A percentile compares a stretch with the other conserved stretches of the same genome.
Conservation (phyloP, 2,113 vertebrate genomes). For the Ailurus styani region DNA sequence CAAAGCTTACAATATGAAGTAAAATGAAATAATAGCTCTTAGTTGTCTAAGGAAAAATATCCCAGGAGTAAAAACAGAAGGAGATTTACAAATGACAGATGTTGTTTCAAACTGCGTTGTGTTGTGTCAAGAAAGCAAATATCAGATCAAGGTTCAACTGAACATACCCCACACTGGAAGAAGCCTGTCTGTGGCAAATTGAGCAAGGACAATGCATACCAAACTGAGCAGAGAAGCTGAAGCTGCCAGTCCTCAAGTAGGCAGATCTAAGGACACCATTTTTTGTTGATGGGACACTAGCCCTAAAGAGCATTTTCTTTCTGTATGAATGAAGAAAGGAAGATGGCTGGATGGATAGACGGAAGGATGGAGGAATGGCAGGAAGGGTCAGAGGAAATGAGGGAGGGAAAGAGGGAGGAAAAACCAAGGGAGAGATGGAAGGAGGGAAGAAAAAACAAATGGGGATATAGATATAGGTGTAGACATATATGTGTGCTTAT, state of each 20-base stretch:
- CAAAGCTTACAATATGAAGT: neutral
- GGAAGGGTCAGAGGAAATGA: neutral
- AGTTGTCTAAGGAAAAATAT: conserved; percentile 12
- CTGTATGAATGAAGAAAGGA: neutral
- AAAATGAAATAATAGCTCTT: neutral
- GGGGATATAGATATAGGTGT: neutral
- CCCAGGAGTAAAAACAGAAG: neutral
- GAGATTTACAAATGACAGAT: neutral
- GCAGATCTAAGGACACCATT: neutral
- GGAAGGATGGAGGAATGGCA: neutral
- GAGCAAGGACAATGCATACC: rapidly evolving
- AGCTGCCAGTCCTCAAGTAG: neutral
- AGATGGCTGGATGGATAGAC: neutral
- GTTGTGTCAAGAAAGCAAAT: neutral
- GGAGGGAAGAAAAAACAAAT: neutral
- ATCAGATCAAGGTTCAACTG: neutral
- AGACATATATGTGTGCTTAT: neutral
- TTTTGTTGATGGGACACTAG: neutral
- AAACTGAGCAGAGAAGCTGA: neutral
- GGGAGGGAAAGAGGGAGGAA: neutral
- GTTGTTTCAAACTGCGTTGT: neutral
- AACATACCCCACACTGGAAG: neutral
- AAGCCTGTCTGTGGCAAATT: neutral
- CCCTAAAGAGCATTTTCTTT: neutral
- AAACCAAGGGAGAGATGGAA: neutral